Percentiles rank a stretch among this genome's conserved stretches.
These are phyloP conservation scores for Conchocele bisecta DNA, from an alignment of 2,888 invertebrate species.

Conservation along the genomic window DNA sequence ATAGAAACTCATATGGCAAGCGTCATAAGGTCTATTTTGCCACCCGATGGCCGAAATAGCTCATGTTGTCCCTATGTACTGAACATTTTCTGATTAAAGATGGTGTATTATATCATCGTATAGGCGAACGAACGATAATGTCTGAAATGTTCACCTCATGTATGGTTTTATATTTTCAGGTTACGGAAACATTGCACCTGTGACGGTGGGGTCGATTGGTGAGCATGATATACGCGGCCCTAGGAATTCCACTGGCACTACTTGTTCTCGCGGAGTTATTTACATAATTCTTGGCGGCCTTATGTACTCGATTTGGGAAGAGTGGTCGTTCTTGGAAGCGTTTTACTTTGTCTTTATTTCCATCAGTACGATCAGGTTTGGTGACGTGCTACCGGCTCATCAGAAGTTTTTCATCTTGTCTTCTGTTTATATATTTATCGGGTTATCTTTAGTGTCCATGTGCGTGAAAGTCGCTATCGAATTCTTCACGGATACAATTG, in stretches of 20 bases:
- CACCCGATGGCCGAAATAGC: neutral
- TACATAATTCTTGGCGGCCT: conserved; percentile 96
- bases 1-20: too few species aligned
- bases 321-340: conserved; percentile 95
- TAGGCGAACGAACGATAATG: too few species aligned
- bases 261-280: conserved; percentile 94
- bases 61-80: too few species aligned
- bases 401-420: conserved; percentile 95
- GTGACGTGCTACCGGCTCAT: conserved; percentile 93
- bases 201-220: conserved; percentile 93
- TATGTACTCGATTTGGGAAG: conserved; percentile 86
- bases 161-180: conserved; percentile 86
- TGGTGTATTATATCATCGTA: too few species aligned
- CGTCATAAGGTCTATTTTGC: neutral
- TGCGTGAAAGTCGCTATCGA: conserved; percentile 94
- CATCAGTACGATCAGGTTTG: conserved; percentile 90
- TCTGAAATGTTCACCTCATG: neutral
- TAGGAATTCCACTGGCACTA: conserved; percentile 97
- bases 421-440: conserved; percentile 96
- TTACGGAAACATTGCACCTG: conserved; percentile 97
- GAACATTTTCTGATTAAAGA: too few species aligned
- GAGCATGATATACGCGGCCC: conserved; percentile 95
- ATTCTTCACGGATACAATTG: conserved; percentile 67
- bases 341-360: conserved; percentile 95
- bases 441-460: conserved; percentile 97